These are phyloP conservation scores for Numida meleagris DNA, from an alignment of 2,113 vertebrate species.

Conservation along the genomic window DNA sequence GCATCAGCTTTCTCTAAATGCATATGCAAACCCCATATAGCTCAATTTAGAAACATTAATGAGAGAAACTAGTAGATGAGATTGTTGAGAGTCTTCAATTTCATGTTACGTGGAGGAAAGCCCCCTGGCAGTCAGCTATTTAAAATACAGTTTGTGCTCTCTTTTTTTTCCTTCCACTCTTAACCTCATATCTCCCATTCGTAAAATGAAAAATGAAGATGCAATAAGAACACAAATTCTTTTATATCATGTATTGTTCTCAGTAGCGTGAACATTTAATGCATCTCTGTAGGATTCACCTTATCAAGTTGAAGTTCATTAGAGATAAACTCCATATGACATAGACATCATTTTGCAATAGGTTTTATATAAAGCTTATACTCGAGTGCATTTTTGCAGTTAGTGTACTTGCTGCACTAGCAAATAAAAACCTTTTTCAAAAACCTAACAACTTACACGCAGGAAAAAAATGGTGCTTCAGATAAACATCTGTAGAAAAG, in stretches of 20 bases:
- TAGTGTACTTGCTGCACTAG: rapidly evolving
- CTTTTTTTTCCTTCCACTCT: background rate
- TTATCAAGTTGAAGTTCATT: background rate
- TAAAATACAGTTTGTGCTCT: background rate
- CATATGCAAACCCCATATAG: background rate
- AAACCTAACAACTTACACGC: background rate
- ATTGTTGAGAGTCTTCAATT: background rate
- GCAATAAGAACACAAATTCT: background rate
- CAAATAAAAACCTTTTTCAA: background rate
- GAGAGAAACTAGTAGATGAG: background rate
- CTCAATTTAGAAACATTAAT: background rate
- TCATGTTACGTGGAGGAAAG: background rate
- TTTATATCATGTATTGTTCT: background rate
- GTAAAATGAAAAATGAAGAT: background rate
- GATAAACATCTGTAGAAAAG: background rate
- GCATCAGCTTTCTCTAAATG: background rate
- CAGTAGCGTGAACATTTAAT: background rate
- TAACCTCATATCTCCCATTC: background rate
- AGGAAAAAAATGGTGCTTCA: background rate
- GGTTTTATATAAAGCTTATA: background rate
- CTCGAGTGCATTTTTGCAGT: background rate
- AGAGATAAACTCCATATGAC: background rate
- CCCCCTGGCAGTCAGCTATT: rapidly evolving
- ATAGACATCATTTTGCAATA: background rate
- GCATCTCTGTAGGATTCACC: background rate